Conservation (phyloP, 2,888 invertebrate species). For the Cyclophora punctaria region DNA sequence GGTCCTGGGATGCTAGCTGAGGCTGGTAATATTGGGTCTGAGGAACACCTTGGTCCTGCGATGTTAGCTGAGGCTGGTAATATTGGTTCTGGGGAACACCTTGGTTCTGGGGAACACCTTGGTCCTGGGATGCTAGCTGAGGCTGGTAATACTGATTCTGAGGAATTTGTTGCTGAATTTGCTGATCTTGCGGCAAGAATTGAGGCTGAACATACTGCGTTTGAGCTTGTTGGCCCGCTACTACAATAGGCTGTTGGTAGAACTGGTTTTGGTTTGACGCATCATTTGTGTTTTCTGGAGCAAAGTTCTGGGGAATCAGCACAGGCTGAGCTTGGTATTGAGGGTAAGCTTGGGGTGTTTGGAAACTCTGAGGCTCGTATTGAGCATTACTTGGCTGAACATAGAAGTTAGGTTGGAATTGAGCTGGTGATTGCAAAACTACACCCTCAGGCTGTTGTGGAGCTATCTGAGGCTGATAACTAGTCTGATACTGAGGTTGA, state of each 20-base stretch:
- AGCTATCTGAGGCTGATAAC: conserved; percentile 20
- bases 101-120: conserved; percentile 2
- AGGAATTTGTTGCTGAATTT: conserved; percentile 10
- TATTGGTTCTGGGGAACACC: not conserved
- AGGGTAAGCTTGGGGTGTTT: conserved; percentile 25
- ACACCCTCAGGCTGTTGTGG: conserved; percentile 19
- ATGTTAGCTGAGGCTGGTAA: not conserved
- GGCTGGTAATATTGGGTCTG: not conserved
- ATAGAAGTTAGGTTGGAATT: conserved; percentile 19
- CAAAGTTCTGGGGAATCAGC: conserved; percentile 14
- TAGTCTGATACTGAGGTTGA: conserved; percentile 18
- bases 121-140: conserved; percentile 10
- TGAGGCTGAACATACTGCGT: conserved; percentile 10
- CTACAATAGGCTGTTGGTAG: conserved; percentile 19
- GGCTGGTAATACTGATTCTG: conserved; percentile 12
- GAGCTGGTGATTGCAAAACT: conserved; percentile 19
- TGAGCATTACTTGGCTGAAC: conserved; percentile 15
- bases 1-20: not conserved
- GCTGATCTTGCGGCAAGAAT: conserved; percentile 5
- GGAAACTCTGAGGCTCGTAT: conserved; percentile 20
- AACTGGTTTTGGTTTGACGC: conserved; percentile 8
- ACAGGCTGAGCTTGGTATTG: conserved; percentile 37
- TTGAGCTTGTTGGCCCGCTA: conserved; percentile 16
- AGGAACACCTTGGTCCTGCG: conserved; percentile 3
- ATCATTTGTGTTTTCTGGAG: conserved; percentile 14